phyloP scores from a whole-genome alignment of 2,797 vertebrate species.

The Takifugu ocellatus region DNA sequence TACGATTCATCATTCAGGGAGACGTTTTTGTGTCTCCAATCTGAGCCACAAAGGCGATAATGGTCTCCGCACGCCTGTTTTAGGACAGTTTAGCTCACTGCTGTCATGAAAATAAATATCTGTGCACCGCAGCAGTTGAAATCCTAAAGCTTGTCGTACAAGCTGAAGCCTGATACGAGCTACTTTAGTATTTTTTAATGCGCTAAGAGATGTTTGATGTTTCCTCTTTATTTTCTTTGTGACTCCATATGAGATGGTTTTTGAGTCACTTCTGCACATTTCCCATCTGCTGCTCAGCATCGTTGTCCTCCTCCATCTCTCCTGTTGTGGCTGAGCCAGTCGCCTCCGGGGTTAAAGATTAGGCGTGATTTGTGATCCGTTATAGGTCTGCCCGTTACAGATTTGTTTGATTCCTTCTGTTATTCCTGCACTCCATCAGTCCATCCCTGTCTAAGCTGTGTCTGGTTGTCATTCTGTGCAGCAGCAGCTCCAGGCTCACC shows the following conservation, averaged over 20 bases:
- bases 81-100: too few relatives aligned
- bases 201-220: too few relatives aligned
- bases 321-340: conserved; percentile 18
- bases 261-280: conserved; percentile 10
- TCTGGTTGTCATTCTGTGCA: conserved; percentile 74
- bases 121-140: too few relatives aligned
- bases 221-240: too few relatives aligned
- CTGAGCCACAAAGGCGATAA: too few relatives aligned
- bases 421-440: conserved; percentile 21
- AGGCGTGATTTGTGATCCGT: conserved; percentile 29
- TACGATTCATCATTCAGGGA: conserved; percentile 31
- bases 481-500: conserved; percentile 99
- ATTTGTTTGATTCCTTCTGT: conserved; percentile 19
- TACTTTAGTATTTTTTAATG: too few relatives aligned
- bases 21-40: conserved; percentile 8
- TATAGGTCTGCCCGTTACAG: conserved; percentile 8
- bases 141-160: too few relatives aligned
- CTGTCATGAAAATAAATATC: too few relatives aligned
- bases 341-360: conserved; percentile 28
- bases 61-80: too few relatives aligned
- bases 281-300: conserved; percentile 22
- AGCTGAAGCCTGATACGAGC: too few relatives aligned
- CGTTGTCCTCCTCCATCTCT: conserved; percentile 19
- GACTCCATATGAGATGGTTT: too few relatives aligned
- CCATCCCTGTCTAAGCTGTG: conserved; percentile 48